phyloP scores from a whole-genome alignment of 2,888 invertebrate species.

The Lobophora halterata region DNA sequence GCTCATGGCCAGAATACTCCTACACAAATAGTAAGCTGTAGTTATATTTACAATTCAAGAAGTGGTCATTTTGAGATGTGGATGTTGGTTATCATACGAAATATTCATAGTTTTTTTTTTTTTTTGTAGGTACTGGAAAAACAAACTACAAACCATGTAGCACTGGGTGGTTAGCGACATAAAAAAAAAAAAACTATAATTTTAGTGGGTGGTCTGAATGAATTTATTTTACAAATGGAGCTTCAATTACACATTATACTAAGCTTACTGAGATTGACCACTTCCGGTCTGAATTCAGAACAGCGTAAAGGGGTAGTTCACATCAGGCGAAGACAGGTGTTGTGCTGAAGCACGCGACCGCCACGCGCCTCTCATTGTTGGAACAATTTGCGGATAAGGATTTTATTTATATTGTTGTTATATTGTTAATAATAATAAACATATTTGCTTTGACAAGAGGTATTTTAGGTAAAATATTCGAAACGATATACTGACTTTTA shows the following conservation, averaged over 20 bases:
- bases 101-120: too few species aligned
- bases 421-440: too few species aligned
- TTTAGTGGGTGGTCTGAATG: background rate
- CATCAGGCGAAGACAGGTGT: conserved; percentile 45
- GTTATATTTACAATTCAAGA: too few species aligned
- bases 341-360: conserved; percentile 45
- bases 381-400: conserved; percentile 9
- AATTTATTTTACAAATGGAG: background rate
- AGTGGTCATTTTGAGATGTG: too few species aligned
- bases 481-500: conserved; percentile 12
- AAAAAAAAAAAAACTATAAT: too few species aligned
- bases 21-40: too few species aligned
- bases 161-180: too few species aligned
- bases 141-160: too few species aligned
- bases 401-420: conserved; percentile 14
- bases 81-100: too few species aligned
- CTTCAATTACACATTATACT: conserved; percentile 1
- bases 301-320: conserved; percentile 33
- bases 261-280: conserved; percentile 22
- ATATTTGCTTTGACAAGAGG: conserved; percentile 10
- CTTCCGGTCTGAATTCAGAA: conserved; percentile 32
- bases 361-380: conserved; percentile 55
- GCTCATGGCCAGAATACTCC: too few species aligned
- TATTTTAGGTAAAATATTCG: conserved; percentile 4
- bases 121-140: too few species aligned